Evolutionary conservation across 2,888 invertebrate genomes (phyloP).

Genomic region (Selenia dentaria): DNA sequence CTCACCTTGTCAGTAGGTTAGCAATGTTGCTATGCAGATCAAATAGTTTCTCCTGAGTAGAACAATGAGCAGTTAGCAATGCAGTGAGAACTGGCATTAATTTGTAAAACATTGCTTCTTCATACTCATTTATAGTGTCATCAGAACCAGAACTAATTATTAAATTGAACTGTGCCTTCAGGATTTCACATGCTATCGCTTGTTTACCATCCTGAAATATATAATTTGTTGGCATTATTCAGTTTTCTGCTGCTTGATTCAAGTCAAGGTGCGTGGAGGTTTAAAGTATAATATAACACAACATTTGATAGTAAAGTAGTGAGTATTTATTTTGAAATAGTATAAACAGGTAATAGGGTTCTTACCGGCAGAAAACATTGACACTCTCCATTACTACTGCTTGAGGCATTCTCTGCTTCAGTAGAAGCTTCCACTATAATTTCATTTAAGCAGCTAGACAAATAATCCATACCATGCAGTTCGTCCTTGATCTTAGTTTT

Average conservation of each 20-base stretch:
- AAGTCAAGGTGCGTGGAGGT: too few relatives aligned
- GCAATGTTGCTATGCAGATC: slow-evolving; percentile 91
- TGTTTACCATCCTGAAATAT: slow-evolving; percentile 82
- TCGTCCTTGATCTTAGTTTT: slow-evolving; percentile 87
- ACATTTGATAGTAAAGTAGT: too few relatives aligned
- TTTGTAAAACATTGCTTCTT: slow-evolving; percentile 89
- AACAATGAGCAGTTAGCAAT: slow-evolving; percentile 86
- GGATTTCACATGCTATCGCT: slow-evolving; percentile 88
- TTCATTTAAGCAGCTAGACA: slow-evolving; percentile 88
- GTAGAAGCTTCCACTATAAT: slow-evolving; percentile 77
- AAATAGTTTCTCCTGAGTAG: slow-evolving; percentile 85
- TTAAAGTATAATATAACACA: too few relatives aligned
- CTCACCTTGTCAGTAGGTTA: slow-evolving; percentile 90
- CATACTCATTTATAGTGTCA: slow-evolving; percentile 83
- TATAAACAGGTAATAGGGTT: background rate
- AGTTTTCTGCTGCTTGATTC: too few relatives aligned
- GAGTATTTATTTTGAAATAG: too few relatives aligned
- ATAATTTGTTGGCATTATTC: too few relatives aligned
- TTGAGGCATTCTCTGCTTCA: slow-evolving; percentile 44
- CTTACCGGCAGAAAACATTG: slow-evolving; percentile 57
- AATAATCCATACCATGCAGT: slow-evolving; percentile 87
- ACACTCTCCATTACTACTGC: slow-evolving; percentile 42
- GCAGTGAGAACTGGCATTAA: slow-evolving; percentile 89
- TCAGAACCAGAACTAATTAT: slow-evolving; percentile 80
- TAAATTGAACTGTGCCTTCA: slow-evolving; percentile 92